Evolutionary conservation across 2,113 vertebrate species (phyloP).

Genomic region (Felis chaus): DNA sequence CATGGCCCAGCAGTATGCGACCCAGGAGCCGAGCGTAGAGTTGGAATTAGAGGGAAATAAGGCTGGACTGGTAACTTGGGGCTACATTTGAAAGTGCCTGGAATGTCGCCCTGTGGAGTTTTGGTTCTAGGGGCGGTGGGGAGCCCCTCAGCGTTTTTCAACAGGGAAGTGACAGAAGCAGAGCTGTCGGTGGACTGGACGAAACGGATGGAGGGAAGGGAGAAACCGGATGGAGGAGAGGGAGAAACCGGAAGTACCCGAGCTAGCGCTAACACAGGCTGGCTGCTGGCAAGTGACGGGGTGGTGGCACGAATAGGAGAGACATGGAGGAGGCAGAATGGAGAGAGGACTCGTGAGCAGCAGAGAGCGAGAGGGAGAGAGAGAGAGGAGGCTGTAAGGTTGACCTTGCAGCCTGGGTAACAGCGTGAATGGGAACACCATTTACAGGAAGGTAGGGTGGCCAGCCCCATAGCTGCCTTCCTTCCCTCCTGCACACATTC

Average conservation of each 20-base stretch:
- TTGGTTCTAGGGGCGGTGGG: not conserved
- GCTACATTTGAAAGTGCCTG: not conserved
- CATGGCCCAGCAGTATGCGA: too few species aligned
- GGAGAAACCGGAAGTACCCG: too few species aligned
- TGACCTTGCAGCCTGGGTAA: not conserved
- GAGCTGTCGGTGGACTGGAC: not conserved
- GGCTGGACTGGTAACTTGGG: not conserved
- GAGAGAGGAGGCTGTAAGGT: rapidly evolving
- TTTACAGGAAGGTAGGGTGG: not conserved
- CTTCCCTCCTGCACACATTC: not conserved
- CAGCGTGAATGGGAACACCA: too few species aligned
- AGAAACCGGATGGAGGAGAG: too few species aligned
- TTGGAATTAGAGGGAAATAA: rapidly evolving
- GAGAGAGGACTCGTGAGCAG: not conserved
- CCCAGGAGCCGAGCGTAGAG: rapidly evolving
- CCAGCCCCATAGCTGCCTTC: not conserved
- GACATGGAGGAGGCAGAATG: not conserved
- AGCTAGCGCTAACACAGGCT: rapidly evolving
- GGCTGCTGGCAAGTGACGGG: rapidly evolving
- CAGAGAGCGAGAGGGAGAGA: rapidly evolving
- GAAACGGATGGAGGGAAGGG: not conserved
- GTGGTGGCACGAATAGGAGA: rapidly evolving
- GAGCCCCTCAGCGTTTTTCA: not conserved
- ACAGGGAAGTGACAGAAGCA: not conserved
- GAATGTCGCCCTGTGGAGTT: not conserved